A percentile compares a stretch with the other conserved stretches of the same genome.
phyloP scores from a whole-genome alignment of 2,113 vertebrate species.

The Poeciliopsis retropinna region DNA sequence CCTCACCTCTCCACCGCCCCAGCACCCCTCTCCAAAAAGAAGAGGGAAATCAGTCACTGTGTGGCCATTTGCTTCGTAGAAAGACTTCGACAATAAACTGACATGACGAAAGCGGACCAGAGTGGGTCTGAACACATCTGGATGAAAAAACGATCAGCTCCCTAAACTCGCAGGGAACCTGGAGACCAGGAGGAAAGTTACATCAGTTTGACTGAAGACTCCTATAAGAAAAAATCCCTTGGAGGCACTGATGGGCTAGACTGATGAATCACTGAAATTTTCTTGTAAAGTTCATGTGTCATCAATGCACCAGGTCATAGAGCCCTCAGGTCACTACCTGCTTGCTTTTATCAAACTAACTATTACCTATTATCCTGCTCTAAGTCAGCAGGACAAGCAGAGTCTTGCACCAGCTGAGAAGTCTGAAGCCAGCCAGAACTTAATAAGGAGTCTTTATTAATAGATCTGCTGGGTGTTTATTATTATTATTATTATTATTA shows the following conservation, averaged over 20 bases:
- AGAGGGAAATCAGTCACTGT: no score
- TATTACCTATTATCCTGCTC: constrained; percentile 33
- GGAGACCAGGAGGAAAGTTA: background rate
- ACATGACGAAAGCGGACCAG: background rate
- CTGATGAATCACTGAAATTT: background rate
- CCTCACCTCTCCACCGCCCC: no score
- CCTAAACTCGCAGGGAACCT: background rate
- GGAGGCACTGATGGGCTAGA: background rate
- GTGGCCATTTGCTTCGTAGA: constrained; percentile 2
- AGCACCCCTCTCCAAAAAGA: no score
- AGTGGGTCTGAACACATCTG: no score
- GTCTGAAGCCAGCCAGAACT: background rate
- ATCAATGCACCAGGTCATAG: constrained; percentile 7
- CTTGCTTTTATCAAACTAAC: constrained; percentile 34
- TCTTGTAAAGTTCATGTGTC: constrained; percentile 16
- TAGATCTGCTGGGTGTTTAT: background rate
- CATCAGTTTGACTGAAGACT: background rate
- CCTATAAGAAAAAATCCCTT: background rate
- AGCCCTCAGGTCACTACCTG: constrained; percentile 22
- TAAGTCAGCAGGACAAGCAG: constrained; percentile 33
- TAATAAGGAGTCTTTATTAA: background rate
- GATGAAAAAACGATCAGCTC: background rate
- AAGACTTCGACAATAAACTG: background rate
- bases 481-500: background rate
- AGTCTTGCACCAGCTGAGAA: constrained; percentile 29